phyloP scores from a whole-genome alignment of 2,113 vertebrate genomes.

The Mus spicilegus region DNA sequence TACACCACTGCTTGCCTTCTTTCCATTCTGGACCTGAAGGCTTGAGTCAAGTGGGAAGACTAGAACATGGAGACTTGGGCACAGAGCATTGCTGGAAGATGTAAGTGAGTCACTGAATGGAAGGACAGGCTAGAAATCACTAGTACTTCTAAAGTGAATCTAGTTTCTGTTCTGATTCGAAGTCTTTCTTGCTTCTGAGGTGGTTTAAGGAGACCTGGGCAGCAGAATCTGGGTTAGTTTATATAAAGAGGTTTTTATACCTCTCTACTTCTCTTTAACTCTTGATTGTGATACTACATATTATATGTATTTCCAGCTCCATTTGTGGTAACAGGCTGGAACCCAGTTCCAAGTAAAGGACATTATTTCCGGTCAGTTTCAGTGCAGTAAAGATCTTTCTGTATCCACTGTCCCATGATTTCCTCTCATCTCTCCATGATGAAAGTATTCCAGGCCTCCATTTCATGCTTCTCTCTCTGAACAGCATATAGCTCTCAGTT shows the following conservation, averaged over 20 bases:
- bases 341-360: neutral
- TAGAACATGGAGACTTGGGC: neutral
- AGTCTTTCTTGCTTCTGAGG: neutral
- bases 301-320: slow-evolving; percentile 5
- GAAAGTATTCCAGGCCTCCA: neutral
- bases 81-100: neutral
- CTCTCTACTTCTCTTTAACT: neutral
- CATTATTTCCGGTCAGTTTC: neutral
- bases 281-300: neutral
- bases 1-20: neutral
- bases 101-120: neutral
- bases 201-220: neutral
- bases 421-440: neutral
- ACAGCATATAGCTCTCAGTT: neutral
- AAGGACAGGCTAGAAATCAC: neutral
- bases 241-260: neutral
- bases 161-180: neutral
- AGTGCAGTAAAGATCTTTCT: neutral
- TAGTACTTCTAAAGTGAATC: neutral
- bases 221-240: neutral
- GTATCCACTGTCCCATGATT: too few species aligned
- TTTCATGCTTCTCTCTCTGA: neutral
- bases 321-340: neutral
- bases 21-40: neutral
- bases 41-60: neutral